These are phyloP conservation scores for Heteromormyrus szaboi DNA, from an alignment of 2,797 vertebrate genomes.

Conservation along the genomic window DNA sequence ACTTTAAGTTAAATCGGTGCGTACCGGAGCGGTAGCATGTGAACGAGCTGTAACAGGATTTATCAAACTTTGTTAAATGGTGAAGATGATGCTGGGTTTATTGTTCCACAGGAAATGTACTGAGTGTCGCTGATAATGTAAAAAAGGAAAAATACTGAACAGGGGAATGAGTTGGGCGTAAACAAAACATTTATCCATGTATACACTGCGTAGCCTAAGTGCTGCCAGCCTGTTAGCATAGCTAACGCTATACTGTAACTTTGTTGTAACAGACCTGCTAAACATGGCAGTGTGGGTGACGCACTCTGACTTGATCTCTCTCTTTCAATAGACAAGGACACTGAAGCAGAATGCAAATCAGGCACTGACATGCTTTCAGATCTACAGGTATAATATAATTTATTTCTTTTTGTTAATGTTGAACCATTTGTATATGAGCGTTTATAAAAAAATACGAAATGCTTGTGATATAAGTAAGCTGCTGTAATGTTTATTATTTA, in stretches of 20 bases:
- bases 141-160: too few species aligned
- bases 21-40: neutral
- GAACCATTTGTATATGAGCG: too few species aligned
- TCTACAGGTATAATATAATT: too few species aligned
- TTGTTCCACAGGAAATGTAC: neutral
- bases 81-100: neutral
- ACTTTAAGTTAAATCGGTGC: neutral
- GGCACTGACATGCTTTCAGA: too few species aligned
- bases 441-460: too few species aligned
- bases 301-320: neutral
- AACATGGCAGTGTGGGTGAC: neutral
- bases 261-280: neutral
- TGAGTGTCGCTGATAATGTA: neutral
- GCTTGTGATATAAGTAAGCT: too few species aligned
- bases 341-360: too few species aligned
- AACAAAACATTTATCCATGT: too few species aligned
- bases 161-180: too few species aligned
- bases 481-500: too few species aligned
- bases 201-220: too few species aligned
- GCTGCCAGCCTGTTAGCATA: neutral
- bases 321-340: neutral
- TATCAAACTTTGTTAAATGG: neutral
- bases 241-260: neutral
- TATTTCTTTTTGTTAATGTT: too few species aligned
- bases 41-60: neutral